phyloP scores from a whole-genome alignment of 23 tunicate species.

The Trididemnum miniatum region DNA sequence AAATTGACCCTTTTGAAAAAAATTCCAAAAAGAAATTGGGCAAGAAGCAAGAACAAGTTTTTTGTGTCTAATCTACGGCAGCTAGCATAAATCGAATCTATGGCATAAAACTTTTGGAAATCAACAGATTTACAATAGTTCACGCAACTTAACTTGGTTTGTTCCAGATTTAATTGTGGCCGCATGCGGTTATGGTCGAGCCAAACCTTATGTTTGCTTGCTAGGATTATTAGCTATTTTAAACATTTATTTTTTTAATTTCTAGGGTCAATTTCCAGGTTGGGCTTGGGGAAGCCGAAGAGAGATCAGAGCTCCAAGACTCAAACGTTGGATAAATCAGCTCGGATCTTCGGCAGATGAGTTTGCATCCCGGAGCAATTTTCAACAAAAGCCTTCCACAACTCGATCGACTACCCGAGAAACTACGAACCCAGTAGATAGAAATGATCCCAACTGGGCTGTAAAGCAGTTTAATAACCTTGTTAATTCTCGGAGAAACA shows the following conservation, averaged over 20 bases:
- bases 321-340: conserved; percentile 34
- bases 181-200: too few relatives aligned
- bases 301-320: background rate
- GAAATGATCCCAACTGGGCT: conserved; percentile 29
- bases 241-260: background rate
- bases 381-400: background rate
- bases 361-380: background rate
- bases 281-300: conserved; percentile 80
- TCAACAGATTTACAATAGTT: too few relatives aligned
- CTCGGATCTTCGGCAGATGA: conserved; percentile 23
- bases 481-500: conserved; percentile 41
- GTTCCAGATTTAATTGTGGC: too few relatives aligned
- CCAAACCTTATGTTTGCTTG: too few relatives aligned
- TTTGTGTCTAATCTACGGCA: too few relatives aligned
- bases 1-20: too few relatives aligned
- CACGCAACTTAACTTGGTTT: too few relatives aligned
- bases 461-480: conserved; percentile 43
- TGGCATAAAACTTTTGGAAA: too few relatives aligned
- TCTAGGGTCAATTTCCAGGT: conserved; percentile 79
- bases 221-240: too few relatives aligned
- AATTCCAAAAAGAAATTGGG: too few relatives aligned
- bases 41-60: too few relatives aligned
- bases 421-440: background rate
- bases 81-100: too few relatives aligned
- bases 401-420: background rate